phyloP scores from a whole-genome alignment of 2,888 invertebrate genomes.

The Lordiphosa andalusiaca region DNA sequence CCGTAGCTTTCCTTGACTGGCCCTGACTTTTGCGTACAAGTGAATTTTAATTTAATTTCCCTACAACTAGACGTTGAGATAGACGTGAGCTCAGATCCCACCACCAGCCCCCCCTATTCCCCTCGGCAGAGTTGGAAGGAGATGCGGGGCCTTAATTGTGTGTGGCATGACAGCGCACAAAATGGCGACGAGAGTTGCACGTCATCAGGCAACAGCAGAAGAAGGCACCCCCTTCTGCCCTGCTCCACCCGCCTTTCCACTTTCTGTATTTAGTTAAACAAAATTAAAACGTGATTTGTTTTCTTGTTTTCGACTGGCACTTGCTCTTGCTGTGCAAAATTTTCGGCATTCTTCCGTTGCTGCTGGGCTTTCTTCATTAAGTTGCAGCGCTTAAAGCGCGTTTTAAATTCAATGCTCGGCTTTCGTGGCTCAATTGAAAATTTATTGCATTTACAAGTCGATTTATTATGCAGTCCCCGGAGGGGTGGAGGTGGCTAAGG shows the following conservation, averaged over 20 bases:
- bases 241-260: slow-evolving; percentile 49
- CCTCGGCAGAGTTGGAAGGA: slow-evolving; percentile 1
- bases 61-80: slow-evolving; percentile 70
- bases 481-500: slow-evolving; percentile 6
- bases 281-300: slow-evolving; percentile 79
- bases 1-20: slow-evolving; percentile 13
- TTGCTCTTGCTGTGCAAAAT: slow-evolving; percentile 50
- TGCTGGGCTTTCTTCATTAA: slow-evolving; percentile 55
- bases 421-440: slow-evolving; percentile 57
- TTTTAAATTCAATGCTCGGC: slow-evolving; percentile 58
- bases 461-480: slow-evolving; percentile 61
- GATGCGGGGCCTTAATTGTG: slow-evolving; percentile 69
- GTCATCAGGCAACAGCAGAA: slow-evolving; percentile 57
- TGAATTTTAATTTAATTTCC: slow-evolving; percentile 74
- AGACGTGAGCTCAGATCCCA: slow-evolving; percentile 62
- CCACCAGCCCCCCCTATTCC: slow-evolving; percentile 5
- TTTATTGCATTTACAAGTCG: slow-evolving; percentile 73
- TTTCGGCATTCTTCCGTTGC: slow-evolving; percentile 53
- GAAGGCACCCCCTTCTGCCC: slow-evolving; percentile 6
- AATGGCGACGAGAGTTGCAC: slow-evolving; percentile 71
- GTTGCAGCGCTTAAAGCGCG: slow-evolving; percentile 47
- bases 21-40: slow-evolving; percentile 66
- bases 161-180: slow-evolving; percentile 74
- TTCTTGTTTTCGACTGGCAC: slow-evolving; percentile 72
- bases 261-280: slow-evolving; percentile 77